These are phyloP conservation scores for Cantharis nigra DNA, from an alignment of 2,888 invertebrate species.

Conservation along the genomic window DNA sequence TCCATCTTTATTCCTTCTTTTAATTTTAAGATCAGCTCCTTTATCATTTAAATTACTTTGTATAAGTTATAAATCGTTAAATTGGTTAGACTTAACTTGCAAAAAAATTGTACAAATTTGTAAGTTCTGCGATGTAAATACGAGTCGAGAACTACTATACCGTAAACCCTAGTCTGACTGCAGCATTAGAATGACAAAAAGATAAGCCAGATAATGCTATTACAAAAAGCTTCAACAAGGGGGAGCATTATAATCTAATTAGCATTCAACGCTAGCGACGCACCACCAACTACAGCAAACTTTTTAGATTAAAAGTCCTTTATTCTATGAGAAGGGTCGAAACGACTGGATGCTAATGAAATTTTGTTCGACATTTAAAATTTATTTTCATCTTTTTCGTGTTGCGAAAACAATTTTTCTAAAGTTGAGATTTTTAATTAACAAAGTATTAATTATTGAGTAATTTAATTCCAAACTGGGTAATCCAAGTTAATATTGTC, in stretches of 20 bases:
- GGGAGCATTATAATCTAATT: conserved; percentile 32
- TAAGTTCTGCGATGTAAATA: conserved; percentile 8
- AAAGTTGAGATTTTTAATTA: background rate
- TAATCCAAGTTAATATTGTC: background rate
- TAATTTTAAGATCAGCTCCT: background rate
- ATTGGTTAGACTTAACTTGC: background rate
- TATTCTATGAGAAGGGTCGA: conserved; percentile 28
- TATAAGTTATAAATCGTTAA: background rate
- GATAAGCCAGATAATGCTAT: conserved; percentile 49
- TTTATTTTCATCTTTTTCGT: conserved; percentile 19
- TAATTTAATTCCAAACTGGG: background rate
- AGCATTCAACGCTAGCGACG: conserved; percentile 32
- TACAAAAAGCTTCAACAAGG: conserved; percentile 45
- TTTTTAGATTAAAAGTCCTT: conserved; percentile 32
- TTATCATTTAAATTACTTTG: background rate
- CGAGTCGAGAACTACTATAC: conserved; percentile 22
- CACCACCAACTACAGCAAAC: conserved; percentile 29
- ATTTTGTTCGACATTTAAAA: conserved; percentile 24
- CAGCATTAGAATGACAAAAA: conserved; percentile 43
- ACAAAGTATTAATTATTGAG: background rate
- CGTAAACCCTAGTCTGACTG: conserved; percentile 37
- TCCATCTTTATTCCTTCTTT: conserved; percentile 1
- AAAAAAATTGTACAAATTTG: background rate
- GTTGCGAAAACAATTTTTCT: background rate
- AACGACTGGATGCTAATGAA: conserved; percentile 26